These are phyloP conservation scores for Rhynchonycteris naso DNA, from an alignment of 2,797 vertebrate genomes.

Conservation along the genomic window DNA sequence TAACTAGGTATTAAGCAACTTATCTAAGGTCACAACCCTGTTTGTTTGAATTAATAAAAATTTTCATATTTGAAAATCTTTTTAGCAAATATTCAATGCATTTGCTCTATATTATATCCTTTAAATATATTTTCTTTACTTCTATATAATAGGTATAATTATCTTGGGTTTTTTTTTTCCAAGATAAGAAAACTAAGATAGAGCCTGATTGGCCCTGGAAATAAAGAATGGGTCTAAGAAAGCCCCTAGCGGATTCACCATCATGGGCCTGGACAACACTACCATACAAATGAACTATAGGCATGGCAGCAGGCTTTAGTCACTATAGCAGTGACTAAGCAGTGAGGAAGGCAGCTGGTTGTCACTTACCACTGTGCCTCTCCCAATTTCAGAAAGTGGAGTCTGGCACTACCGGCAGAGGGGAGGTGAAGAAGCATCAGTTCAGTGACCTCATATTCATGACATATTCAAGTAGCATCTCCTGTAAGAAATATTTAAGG, in stretches of 20 bases:
- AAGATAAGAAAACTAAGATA: neutral
- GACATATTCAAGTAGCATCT: neutral
- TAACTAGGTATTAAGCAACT: neutral
- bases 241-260: neutral
- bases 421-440: fast-evolving
- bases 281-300: fast-evolving
- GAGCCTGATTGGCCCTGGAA: neutral
- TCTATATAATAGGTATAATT: neutral
- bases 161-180: neutral
- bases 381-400: neutral
- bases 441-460: neutral
- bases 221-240: neutral
- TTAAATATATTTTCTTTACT: neutral
- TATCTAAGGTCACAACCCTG: neutral
- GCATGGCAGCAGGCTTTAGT: fast-evolving
- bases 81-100: neutral
- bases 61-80: neutral
- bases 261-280: neutral
- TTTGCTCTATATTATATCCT: neutral
- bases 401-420: neutral
- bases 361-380: neutral
- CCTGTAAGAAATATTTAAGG: neutral
- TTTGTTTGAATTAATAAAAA: neutral
- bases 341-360: neutral
- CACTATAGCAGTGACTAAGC: neutral